Evolutionary conservation across 1,140 invertebrate species (phyloP), one percentile per base, ranked within the genome.

Genomic region (Wasmannia auropunctata): DNA sequence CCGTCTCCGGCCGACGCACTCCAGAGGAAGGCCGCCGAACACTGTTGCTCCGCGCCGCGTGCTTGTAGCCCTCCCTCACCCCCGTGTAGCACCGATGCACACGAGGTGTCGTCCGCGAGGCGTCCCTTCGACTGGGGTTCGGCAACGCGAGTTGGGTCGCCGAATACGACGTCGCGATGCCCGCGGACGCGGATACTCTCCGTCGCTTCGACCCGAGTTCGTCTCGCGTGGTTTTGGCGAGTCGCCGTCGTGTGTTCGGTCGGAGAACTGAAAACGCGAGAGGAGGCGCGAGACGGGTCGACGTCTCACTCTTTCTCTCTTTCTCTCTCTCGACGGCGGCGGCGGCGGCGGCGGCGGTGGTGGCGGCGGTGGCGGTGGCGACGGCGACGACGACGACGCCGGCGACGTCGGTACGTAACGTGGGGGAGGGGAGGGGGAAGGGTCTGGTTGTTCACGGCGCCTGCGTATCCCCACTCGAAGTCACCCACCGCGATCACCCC

Each of bases 11-110:
- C 43, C 79, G 25, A 22, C 69, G 58, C 56, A 51, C 75, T 67
- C 81, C 62, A 74, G 65, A 74, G 22, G 22, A 62, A 69, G 51
- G 16, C 74, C 37, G 65, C 40, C 54, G 46, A 87, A 90, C 88
- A 90, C 89, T 90, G 89, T 90, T 90, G 89, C 89, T 90, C 62
- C 79, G 67, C 79, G 67, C 86, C 88, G 89, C 88, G 89, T 90
- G 83, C 83, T 90, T 25, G 31, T 51, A 56, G 19, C 40, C 49
- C 49, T 60, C 86, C 80, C 28, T 60, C 34, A 14, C 65, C 31
- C 60, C 31, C 31, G 46, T 31, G 31, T 37, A n/a, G n/a, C 34
- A 2, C 25, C 28, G 34, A 51, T 51, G 16, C 40, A 63, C 80
- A 51, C 54, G 16, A 69, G 70, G 34, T 63, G 46, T 83, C 2